Evolutionary conservation across 1,140 invertebrate genomes (phyloP).

Genomic region (Oedothorax gibbosus): DNA sequence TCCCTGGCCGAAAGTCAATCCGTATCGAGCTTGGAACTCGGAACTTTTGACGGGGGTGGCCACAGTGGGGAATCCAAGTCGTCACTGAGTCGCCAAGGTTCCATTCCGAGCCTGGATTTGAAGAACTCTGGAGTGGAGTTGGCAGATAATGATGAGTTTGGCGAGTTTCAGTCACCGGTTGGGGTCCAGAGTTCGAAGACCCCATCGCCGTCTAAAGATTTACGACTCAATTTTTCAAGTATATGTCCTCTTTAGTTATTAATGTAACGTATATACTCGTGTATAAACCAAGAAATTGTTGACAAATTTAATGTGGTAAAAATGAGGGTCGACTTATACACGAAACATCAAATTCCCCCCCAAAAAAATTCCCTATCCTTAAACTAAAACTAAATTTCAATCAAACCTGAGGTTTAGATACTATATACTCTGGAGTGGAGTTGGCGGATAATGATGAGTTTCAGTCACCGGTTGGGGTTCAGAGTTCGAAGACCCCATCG

Average conservation of each 20-base stretch:
- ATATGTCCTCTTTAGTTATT: too few relatives aligned
- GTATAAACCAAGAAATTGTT: too few relatives aligned
- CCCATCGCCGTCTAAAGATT: slow-evolving; percentile 36
- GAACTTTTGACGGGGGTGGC: slow-evolving; percentile 66
- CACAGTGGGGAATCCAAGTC: slow-evolving; percentile 63
- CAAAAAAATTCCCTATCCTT: too few relatives aligned
- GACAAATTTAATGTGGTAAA: too few relatives aligned
- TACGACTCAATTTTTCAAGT: background rate
- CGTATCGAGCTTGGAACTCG: slow-evolving; percentile 70
- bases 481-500: slow-evolving; percentile 32
- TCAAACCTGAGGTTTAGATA: slow-evolving; percentile 67
- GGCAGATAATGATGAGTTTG: slow-evolving; percentile 68
- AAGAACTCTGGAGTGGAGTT: slow-evolving; percentile 68
- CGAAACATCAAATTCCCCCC: too few relatives aligned
- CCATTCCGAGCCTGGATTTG: slow-evolving; percentile 71
- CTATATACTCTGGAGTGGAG: slow-evolving; percentile 68
- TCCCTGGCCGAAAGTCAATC: slow-evolving; percentile 67
- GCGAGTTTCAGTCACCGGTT: slow-evolving; percentile 29
- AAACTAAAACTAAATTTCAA: too few relatives aligned
- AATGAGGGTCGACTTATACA: too few relatives aligned
- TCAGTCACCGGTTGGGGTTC: background rate
- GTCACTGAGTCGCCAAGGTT: slow-evolving; percentile 70
- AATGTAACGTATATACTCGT: too few relatives aligned
- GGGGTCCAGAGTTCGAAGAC: slow-evolving; percentile 14
- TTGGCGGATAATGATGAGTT: slow-evolving; percentile 67